Base-by-base conservation (phyloP, 2,888 invertebrate genomes). In the Amaurobius ferox region DNA sequence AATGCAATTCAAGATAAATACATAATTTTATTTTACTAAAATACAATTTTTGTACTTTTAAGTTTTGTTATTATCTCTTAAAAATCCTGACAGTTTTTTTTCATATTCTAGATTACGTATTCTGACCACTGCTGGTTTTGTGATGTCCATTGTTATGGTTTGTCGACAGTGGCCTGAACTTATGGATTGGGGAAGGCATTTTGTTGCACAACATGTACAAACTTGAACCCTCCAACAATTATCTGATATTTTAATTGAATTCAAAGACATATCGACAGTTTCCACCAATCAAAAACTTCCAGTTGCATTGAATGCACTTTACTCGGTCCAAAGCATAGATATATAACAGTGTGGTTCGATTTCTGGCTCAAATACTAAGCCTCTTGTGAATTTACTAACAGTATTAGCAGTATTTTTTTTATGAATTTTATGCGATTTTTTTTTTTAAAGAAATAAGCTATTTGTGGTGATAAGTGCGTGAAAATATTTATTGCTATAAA, bases 91-190 rank as follows among this genome's bases (percentile, higher is more conserved):
- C n/a, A n/a, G n/a, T n/a, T n/a, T n/a, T n/a, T n/a, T n/a, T n/a
- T n/a, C n/a, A 91, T 90, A 90, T 93, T 93, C 73, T 93, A 96
- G 96, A 93, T 95, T 96, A 90, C 95, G 96, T 90, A 96, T 96
- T 89, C 92, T 97, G 91, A 96, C 96, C 88, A 97, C 97, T 77
- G 94, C 95, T 90, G 91, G 96, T 89, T 95, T 96, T 89, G 95
- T 96, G 88, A 94, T 96, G 92, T 93, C 95, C 80, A 94, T 96
- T 90, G 94, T 96, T 90, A 95, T 96, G 93, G 94, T 96, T 89
- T 93, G 96, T 91, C 95, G 95, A 91, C 96, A 96, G 91, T 97
- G 96, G 96, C 96, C 96, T 77, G 96, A 96, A 91, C 95, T 96
- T 11, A 35, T 87, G 30, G 80, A 87, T 30, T 87, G 83, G 83